Base-by-base conservation (phyloP, 1,140 invertebrate genomes). In the Periplaneta americana region DNA sequence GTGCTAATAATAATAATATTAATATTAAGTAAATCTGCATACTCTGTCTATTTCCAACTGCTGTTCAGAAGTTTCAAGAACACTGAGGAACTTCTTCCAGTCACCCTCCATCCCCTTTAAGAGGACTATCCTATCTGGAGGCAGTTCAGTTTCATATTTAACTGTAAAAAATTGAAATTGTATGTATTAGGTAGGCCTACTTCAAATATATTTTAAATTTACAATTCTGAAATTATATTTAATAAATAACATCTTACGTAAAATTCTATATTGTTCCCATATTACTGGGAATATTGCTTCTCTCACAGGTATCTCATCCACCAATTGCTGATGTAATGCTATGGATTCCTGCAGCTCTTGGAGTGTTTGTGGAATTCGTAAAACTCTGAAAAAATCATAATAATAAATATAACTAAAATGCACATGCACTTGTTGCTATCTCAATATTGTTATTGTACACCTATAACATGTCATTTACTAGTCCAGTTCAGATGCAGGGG, bases 281-380 rank as follows among this genome's bases (percentile, higher is more conserved):
- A 96, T 93, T 6, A 91, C 91, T 6, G 92, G 91, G 85, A 96
- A 95, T 83, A 92, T 91, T 82, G 90, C 89, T 87, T 95, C 93
- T 80, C 91, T 89, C 28, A 85, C 81, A 1, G 88, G 85, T 83
- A 92, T 88, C 85, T 95, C 95, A 37, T 86, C 85, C 32, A 91
- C 88, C 34, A 96, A 88, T 78, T 90, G 89, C 79, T 94, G 91
- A 87, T 93, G 93, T 34, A 93, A 90, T 37, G 89, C 89, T 66
- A 95, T 89, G 33, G 90, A 85, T 80, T 87, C 85, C 83, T 92
- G 90, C 86, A 94, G 90, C 80, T 92, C 91, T 83, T 90, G 87
- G 77, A 94, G 88, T 86, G 90, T 91, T 76, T 88, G 87, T n/a
- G 92, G 92, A 85, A 90, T 90, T 86, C 90, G 85, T 79, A 86